Percentiles rank a stretch among this genome's conserved stretches.
Conservation (phyloP, 1,140 invertebrate species). For the Drosophila lacteicornis region DNA sequence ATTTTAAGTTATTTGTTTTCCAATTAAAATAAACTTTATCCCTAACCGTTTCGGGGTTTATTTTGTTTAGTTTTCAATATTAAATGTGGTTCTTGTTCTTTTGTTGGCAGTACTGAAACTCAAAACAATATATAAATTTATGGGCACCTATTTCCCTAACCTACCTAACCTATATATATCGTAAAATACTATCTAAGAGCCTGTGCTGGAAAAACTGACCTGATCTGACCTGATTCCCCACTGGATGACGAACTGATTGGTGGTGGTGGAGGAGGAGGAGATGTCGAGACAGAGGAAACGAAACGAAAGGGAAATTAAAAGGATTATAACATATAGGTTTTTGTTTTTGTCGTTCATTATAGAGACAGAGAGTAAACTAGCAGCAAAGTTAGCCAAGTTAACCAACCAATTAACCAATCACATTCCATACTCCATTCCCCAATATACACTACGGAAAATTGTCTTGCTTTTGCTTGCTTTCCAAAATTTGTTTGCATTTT, state of each 20-base stretch:
- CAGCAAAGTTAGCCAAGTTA: constrained; percentile 32
- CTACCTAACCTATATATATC: constrained; percentile 33
- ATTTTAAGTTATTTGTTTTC: constrained; percentile 32
- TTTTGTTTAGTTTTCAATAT: constrained; percentile 15
- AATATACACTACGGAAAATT: constrained; percentile 41
- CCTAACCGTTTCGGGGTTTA: constrained; percentile 11
- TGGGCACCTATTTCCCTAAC: constrained; percentile 1
- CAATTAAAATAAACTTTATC: constrained; percentile 55
- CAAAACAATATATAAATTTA: constrained; percentile 16
- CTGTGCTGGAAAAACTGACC: constrained; percentile 31
- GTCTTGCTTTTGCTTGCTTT: constrained; percentile 47
- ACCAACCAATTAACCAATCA: constrained; percentile 48
- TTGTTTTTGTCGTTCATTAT: constrained; percentile 29
- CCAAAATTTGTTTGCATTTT: constrained; percentile 39
- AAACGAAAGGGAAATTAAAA: constrained; percentile 42
- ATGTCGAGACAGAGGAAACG: constrained; percentile 53
- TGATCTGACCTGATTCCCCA: constrained; percentile 43
- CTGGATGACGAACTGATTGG: constrained; percentile 68
- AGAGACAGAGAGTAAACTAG: constrained; percentile 30
- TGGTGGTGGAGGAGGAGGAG: constrained; percentile 21
- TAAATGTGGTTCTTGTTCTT: constrained; percentile 29
- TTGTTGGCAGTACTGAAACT: constrained; percentile 65
- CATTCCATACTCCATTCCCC: constrained; percentile 53
- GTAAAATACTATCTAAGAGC: constrained; percentile 26
- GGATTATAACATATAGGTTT: constrained; percentile 19